Conservation (phyloP, 1,140 invertebrate species). For the Aricia agestis region DNA sequence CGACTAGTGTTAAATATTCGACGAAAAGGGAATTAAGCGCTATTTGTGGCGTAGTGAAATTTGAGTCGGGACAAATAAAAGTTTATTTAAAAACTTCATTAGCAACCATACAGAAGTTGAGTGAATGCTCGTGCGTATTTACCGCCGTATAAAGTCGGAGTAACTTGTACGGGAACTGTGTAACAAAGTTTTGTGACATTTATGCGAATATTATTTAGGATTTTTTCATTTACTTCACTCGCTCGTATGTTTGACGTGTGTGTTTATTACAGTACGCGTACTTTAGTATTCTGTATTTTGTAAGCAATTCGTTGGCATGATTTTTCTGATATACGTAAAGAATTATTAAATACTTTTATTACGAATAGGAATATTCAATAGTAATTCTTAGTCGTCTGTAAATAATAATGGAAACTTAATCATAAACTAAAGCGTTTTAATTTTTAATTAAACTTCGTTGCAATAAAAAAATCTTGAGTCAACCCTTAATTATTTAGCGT, state of each 20-base stretch:
- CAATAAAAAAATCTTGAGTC: too few relatives aligned
- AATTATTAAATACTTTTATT: too few relatives aligned
- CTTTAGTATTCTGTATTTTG: neutral
- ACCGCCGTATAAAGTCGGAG: neutral
- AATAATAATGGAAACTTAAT: too few relatives aligned
- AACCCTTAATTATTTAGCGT: too few relatives aligned
- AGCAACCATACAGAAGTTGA: constrained; percentile 7
- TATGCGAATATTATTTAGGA: neutral
- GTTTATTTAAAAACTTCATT: constrained; percentile 14
- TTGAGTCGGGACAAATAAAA: constrained; percentile 1
- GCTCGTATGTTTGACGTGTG: neutral
- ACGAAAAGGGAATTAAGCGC: constrained; percentile 8
- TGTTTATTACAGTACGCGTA: neutral
- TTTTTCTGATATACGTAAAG: too few relatives aligned
- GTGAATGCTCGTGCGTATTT: neutral
- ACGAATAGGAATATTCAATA: too few relatives aligned
- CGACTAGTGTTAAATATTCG: constrained; percentile 6
- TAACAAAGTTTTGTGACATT: constrained; percentile 9
- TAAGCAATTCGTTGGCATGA: neutral
- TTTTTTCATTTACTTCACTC: neutral
- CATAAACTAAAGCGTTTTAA: too few relatives aligned
- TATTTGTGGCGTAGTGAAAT: constrained; percentile 1
- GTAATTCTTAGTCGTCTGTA: too few relatives aligned
- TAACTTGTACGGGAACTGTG: neutral
- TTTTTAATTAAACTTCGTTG: too few relatives aligned